phyloP scores from a whole-genome alignment of 23 tunicate species.

The Styela clava region DNA sequence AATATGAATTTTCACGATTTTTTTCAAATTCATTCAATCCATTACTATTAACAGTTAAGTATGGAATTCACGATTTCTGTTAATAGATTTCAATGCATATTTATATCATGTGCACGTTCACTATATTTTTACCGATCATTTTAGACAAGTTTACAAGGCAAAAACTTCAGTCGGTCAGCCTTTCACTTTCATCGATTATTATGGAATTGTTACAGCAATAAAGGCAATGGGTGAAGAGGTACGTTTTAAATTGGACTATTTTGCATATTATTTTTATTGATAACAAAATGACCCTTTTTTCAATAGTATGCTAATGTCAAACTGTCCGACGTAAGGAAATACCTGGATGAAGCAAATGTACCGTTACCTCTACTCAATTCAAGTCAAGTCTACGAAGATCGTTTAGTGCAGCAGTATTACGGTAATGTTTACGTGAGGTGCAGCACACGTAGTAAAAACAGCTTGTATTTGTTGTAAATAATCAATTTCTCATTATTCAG shows the following conservation, averaged over 20 bases:
- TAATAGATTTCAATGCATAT: too few species aligned
- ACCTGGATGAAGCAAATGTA: constrained; percentile 47
- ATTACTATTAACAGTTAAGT: too few species aligned
- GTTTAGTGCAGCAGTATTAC: background rate
- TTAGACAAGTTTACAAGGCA: constrained; percentile 11
- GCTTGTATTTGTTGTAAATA: too few species aligned
- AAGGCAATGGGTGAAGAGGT: constrained; percentile 28
- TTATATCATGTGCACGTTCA: too few species aligned
- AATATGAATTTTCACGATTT: too few species aligned
- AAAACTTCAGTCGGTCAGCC: constrained; percentile 24
- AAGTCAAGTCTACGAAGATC: constrained; percentile 33
- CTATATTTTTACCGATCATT: too few species aligned
- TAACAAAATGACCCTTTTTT: background rate
- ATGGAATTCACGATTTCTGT: too few species aligned
- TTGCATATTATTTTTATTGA: too few species aligned
- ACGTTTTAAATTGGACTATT: background rate
- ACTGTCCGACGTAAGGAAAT: constrained; percentile 31
- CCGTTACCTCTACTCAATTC: constrained; percentile 57
- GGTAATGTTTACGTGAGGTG: background rate
- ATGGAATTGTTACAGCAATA: constrained; percentile 15
- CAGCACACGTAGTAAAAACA: too few species aligned
- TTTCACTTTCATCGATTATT: constrained; percentile 39
- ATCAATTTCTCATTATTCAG: constrained; percentile 25
- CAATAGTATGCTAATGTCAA: constrained; percentile 3
- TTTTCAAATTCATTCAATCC: too few species aligned